Evolutionary conservation across 2,113 vertebrate genomes (phyloP).

Genomic region (Zeus faber): DNA sequence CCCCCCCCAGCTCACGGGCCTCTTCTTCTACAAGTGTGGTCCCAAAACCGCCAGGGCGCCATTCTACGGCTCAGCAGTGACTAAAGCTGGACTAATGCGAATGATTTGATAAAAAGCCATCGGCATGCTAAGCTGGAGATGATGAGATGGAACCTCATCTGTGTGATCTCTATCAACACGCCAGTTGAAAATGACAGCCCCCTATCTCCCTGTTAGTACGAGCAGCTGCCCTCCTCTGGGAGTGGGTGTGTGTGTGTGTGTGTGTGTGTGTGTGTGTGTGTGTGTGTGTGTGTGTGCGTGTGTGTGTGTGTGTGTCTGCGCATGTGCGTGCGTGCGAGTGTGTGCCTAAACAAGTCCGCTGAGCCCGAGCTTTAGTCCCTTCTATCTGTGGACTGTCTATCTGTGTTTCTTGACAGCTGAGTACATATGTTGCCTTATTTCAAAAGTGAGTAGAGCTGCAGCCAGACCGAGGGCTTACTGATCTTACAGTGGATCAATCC

Average conservation of each 20-base stretch:
- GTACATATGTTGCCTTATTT: neutral
- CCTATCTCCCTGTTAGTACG: slow-evolving; percentile 23
- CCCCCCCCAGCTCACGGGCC: neutral
- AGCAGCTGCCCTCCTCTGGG: slow-evolving; percentile 23
- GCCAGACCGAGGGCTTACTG: neutral
- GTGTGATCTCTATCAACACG: neutral
- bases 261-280: neutral
- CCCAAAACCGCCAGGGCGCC: neutral
- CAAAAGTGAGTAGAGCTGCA: neutral
- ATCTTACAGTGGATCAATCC: neutral
- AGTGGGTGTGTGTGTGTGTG: neutral
- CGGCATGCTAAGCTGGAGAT: neutral
- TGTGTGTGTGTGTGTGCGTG: neutral
- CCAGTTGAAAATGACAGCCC: neutral
- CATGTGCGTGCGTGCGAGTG: neutral
- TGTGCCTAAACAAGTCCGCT: too few relatives aligned
- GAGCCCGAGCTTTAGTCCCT: neutral
- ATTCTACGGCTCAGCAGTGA: neutral
- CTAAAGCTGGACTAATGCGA: neutral
- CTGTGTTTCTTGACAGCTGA: slow-evolving; percentile 14
- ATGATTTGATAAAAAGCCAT: too few relatives aligned
- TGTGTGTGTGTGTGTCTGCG: neutral
- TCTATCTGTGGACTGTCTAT: neutral
- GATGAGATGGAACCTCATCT: neutral
- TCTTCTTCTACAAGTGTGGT: slow-evolving; percentile 7